Evolutionary conservation across 2,113 vertebrate species (phyloP), one percentile per base, ranked within the genome.

Genomic region (Scomber scombrus): DNA sequence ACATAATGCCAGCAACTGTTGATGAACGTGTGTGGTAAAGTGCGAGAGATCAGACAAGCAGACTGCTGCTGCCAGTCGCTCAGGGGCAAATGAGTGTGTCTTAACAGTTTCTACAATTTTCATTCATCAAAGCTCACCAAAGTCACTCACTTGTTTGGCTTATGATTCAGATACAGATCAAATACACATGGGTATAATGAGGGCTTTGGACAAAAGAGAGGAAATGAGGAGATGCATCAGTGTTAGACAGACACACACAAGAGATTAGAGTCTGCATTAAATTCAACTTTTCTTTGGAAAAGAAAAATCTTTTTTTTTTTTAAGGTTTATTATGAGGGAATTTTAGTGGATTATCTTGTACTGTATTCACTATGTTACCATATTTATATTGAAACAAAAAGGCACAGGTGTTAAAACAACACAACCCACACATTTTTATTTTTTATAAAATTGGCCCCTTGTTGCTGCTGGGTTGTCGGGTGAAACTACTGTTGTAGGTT

Each of bases 131-230:
- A 91, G 87, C 87, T 65, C 11, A 10, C 67, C 86, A 65, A 51
- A 85, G 67, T 73, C 55, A 62, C 74, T 29, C 62, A 54, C 78
- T 88, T 90, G 88, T 82, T 88, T 84, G 78, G 83, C 71, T 90
- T 74, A 80, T 88, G 88, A 89, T 86, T 86, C 80, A 88, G 82
- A 86, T 90, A 77, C 68, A 81, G 88, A 89, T 92, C 87, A 90
- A 90, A 91, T 85, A 71, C 70, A 63, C 69, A 45, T 16, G 1
- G 62, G 80, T 29, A 73, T 85, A 92, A 93, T 89, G 31, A 82
- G 71, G 78, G 81, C 66, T 90, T 86, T 85, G 84, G 75, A 84
- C 80, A 85, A 88, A 88, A 75, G 80, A 81, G 57, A 87, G 88
- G 92, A 91, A 89, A 85, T 45, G 54, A 68, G 63, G 66, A 86